A percentile compares a stretch with the other conserved stretches of the same genome.
phyloP scores from a whole-genome alignment of 1,140 invertebrate genomes.

The Nasonia giraulti region DNA sequence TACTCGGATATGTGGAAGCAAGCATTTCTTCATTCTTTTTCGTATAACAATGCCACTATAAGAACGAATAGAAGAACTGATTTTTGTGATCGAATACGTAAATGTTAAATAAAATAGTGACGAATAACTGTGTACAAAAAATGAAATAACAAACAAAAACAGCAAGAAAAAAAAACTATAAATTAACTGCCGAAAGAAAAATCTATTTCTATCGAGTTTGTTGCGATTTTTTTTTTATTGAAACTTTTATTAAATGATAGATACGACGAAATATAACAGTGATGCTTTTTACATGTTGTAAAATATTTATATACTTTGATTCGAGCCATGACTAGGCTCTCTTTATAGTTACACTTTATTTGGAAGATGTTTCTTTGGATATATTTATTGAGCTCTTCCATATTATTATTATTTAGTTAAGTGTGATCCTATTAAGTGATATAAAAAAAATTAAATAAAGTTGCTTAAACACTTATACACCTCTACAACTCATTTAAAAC shows the following conservation, averaged over 20 bases:
- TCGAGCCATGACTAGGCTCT: neutral
- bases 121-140: constrained; percentile 39
- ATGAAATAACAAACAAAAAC: constrained; percentile 9
- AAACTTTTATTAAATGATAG: constrained; percentile 31
- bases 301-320: constrained; percentile 47
- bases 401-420: constrained; percentile 45
- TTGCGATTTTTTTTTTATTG: constrained; percentile 46
- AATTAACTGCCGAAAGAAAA: constrained; percentile 36
- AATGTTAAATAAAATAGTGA: constrained; percentile 19
- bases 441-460: constrained; percentile 48
- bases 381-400: constrained; percentile 45
- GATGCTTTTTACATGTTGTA: constrained; percentile 48
- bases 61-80: constrained; percentile 31
- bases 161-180: constrained; percentile 26
- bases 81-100: constrained; percentile 45
- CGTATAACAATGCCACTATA: constrained; percentile 14
- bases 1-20: neutral
- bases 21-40: constrained; percentile 25
- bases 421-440: constrained; percentile 42
- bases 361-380: constrained; percentile 47
- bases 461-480: constrained; percentile 23
- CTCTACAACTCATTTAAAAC: no score
- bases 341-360: constrained; percentile 33
- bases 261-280: constrained; percentile 34
- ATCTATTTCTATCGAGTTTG: constrained; percentile 35